Evolutionary conservation across 2,888 invertebrate genomes (phyloP).

Genomic region (Thymelicus sylvestris): DNA sequence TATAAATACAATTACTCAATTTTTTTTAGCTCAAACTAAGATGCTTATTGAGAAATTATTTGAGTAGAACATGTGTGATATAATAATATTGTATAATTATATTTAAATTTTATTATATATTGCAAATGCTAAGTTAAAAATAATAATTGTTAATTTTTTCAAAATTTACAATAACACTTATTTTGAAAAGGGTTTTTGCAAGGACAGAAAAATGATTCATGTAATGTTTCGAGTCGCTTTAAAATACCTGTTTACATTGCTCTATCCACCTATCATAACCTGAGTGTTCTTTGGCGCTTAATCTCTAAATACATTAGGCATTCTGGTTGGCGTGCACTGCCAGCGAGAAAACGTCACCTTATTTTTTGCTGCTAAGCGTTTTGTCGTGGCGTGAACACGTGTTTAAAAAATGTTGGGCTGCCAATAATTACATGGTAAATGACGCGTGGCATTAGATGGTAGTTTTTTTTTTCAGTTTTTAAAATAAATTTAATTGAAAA

Average conservation of each 20-base stretch:
- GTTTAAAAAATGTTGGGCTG: not conserved
- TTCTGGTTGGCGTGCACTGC: conserved; percentile 5
- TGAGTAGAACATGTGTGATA: too few relatives aligned
- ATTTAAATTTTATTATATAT: too few relatives aligned
- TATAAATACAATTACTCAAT: not conserved
- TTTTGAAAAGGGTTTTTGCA: not conserved
- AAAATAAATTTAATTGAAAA: too few relatives aligned
- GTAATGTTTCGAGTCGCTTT: conserved; percentile 5
- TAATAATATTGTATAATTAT: too few relatives aligned
- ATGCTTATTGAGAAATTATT: too few relatives aligned
- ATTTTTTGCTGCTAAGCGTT: not conserved
- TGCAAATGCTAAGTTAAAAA: too few relatives aligned
- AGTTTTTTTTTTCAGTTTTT: too few relatives aligned
- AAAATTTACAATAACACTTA: too few relatives aligned
- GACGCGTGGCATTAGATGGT: not conserved
- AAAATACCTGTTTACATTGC: conserved; percentile 22
- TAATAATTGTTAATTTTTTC: too few relatives aligned
- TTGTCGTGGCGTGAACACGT: not conserved
- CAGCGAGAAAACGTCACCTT: not conserved
- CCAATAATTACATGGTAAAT: not conserved
- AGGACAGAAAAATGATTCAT: conserved; percentile 5
- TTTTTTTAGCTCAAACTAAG: too few relatives aligned
- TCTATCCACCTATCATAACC: conserved; percentile 13
- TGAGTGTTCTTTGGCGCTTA: conserved; percentile 19
- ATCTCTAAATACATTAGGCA: conserved; percentile 16